Conservation (phyloP, 2,113 vertebrate species). For the Coregonus clupeaformis region DNA sequence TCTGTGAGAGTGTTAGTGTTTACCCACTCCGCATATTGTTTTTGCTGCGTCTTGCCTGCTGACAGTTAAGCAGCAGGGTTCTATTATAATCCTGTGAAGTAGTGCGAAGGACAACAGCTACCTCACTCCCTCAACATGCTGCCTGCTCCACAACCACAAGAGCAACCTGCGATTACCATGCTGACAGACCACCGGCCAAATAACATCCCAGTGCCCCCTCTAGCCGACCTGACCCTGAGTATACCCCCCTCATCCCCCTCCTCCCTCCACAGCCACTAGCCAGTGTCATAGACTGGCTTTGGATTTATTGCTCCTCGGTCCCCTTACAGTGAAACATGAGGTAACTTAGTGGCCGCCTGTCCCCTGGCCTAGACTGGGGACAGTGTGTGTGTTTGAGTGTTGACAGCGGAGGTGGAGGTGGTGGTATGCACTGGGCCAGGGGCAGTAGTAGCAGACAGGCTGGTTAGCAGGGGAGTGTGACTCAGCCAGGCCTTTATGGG, state of each 20-base stretch:
- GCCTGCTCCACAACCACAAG: background rate
- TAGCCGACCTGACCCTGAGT: background rate
- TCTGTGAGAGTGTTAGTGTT: too few relatives aligned
- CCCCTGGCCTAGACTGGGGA: background rate
- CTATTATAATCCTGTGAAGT: slow-evolving; percentile 30
- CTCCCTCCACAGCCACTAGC: background rate
- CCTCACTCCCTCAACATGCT: background rate
- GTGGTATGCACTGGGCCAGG: background rate
- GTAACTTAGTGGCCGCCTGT: background rate
- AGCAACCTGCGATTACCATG: slow-evolving; percentile 7
- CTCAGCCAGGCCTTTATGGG: too few relatives aligned
- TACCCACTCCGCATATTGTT: background rate
- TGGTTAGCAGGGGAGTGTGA: too few relatives aligned
- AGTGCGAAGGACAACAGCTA: slow-evolving; percentile 24
- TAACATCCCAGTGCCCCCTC: background rate
- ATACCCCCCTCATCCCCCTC: background rate
- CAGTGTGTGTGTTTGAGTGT: background rate
- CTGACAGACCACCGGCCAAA: background rate
- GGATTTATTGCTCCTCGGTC: background rate
- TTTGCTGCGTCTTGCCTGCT: background rate
- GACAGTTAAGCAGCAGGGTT: slow-evolving; percentile 9
- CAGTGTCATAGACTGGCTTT: background rate
- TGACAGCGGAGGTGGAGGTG: too few relatives aligned
- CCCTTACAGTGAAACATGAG: background rate
- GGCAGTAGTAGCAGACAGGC: background rate